Percentiles rank a stretch among this genome's conserved stretches.
phyloP scores from a whole-genome alignment of 2,113 vertebrate genomes.

The Mungos mungo region DNA sequence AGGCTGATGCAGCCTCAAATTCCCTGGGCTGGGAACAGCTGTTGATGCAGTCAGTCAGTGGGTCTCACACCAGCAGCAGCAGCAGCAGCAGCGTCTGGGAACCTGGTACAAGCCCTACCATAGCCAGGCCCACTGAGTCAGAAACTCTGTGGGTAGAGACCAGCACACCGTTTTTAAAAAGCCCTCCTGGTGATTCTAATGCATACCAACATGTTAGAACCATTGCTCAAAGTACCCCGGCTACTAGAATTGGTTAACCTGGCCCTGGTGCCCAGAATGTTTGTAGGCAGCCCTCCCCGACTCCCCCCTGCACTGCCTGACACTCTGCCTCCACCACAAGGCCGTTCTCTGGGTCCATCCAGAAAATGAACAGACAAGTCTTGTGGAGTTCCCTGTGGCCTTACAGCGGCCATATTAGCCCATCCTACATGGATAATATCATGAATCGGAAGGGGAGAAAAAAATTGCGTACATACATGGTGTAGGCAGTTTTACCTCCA shows the following conservation, averaged over 20 bases:
- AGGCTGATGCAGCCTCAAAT: not conserved
- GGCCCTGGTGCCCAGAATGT: not conserved
- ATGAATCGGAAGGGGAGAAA: not conserved
- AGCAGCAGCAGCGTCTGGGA: not conserved
- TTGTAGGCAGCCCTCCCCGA: not conserved
- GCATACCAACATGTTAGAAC: not conserved
- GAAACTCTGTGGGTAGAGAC: not conserved
- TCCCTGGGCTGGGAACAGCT: not conserved
- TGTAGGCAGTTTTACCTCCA: not conserved
- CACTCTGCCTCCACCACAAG: not conserved
- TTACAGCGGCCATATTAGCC: not conserved
- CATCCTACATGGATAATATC: not conserved
- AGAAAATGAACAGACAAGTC: not conserved
- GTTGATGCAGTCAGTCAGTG: not conserved
- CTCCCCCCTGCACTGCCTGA: not conserved
- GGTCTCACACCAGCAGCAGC: not conserved
- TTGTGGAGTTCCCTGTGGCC: not conserved
- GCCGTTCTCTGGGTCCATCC: not conserved
- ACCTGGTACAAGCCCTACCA: not conserved
- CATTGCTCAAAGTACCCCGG: not conserved
- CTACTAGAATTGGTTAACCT: too few species aligned
- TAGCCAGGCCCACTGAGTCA: not conserved
- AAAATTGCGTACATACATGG: too few species aligned
- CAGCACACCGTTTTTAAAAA: not conserved
- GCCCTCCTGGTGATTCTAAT: not conserved